Percentiles rank a stretch among this genome's conserved stretches.
phyloP scores from a whole-genome alignment of 2,113 vertebrate species.

The Limanda limanda region DNA sequence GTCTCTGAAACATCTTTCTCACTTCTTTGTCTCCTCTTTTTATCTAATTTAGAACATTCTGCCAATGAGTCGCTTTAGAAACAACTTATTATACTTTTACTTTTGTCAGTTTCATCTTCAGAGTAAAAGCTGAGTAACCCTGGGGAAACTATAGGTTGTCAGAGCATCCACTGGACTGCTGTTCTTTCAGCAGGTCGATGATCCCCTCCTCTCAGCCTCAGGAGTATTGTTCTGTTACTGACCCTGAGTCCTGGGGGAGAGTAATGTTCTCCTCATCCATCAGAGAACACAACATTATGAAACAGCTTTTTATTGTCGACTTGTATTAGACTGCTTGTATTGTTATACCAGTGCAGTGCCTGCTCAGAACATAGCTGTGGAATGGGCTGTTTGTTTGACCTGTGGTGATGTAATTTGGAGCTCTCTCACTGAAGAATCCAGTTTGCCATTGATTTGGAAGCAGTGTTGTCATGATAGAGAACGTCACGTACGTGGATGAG shows the following conservation, averaged over 20 bases:
- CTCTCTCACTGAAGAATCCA: too few species aligned
- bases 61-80: not conserved
- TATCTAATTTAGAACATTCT: not conserved
- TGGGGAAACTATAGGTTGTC: not conserved
- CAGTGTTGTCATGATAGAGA: too few species aligned
- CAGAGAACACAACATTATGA: not conserved
- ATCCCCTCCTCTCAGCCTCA: not conserved
- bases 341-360: too few species aligned
- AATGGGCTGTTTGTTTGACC: too few species aligned
- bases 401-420: too few species aligned
- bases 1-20: not conserved
- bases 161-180: conserved; percentile 5
- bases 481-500: too few species aligned
- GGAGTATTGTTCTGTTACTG: conserved; percentile 15
- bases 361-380: too few species aligned
- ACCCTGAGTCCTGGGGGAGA: conserved; percentile 16
- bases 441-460: too few species aligned
- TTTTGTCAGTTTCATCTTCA: conserved; percentile 3
- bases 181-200: not conserved
- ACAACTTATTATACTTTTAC: too few species aligned
- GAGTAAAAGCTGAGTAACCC: not conserved
- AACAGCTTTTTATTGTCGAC: not conserved
- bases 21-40: not conserved
- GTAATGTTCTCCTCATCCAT: not conserved
- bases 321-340: too few species aligned